Evolutionary conservation across 2,797 vertebrate species (phyloP), one percentile per base, ranked within the genome.

Genomic region (Platalea minor): DNA sequence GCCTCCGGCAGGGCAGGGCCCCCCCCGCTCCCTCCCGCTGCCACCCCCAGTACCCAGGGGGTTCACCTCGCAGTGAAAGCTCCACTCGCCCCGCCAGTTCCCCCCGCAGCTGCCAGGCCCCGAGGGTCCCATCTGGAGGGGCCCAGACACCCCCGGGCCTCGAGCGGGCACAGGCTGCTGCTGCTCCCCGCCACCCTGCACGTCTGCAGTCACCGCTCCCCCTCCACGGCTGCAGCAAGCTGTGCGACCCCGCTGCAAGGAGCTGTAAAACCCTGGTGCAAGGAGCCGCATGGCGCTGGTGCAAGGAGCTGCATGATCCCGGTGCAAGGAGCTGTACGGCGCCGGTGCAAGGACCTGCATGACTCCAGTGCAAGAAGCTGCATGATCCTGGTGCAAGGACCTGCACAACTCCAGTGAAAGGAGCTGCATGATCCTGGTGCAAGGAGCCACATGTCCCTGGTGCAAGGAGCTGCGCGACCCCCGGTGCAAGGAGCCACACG

Each of bases 231-330:
- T 1, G 5, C 72, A 28, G 1, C 1, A 3, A 8, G 35, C 11
- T 6, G 5, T 2, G 24, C 0, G 0, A 28, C 2, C 8, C 10
- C 1, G 2, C 16, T 17, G 33, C 53, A 25, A 41, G 24, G 20
- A 0, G 10, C 21, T 4, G 2, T 3, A 12, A 0, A 2, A 28
- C 1, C 51, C 35, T 1, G 23, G 13, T 1, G 37, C 17, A 7
- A 31, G 19, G 31, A 5, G 8, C 6, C 0, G 3, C 7, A 2
- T 0, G 7, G 26, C 1, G 24, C 20, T 0, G 1, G 17, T 25
- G 73, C 9, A 10, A 59, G n/a, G 3, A 2, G 12, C 51, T 3
- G 13, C 7, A 8, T 0, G 1, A 26, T 1, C 6, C 54, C 0
- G 0, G 23, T 24, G 51, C 29, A 41, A 39, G 54, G 5, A 4